These are phyloP conservation scores for Hyphantria cunea DNA, from an alignment of 1,140 invertebrate genomes.

Conservation along the genomic window DNA sequence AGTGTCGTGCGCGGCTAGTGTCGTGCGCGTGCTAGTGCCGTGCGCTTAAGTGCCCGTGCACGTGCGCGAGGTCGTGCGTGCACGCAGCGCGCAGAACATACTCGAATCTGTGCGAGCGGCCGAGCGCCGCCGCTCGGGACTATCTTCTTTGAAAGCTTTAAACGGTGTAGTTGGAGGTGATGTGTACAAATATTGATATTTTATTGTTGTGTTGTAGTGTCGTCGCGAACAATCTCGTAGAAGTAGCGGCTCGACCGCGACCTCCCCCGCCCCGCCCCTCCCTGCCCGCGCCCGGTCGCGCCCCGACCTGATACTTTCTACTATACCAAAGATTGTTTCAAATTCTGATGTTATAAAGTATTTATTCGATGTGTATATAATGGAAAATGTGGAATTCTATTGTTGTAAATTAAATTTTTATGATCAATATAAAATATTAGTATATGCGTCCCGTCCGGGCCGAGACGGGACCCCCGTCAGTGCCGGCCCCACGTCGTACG, in stretches of 20 bases:
- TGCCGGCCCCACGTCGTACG: not conserved
- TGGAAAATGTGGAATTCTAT: conserved; percentile 29
- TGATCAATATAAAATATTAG: conserved; percentile 26
- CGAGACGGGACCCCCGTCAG: not conserved
- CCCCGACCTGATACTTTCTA: conserved; percentile 17
- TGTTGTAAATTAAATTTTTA: conserved; percentile 25
- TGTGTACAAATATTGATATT: conserved; percentile 54
- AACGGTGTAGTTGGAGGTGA: conserved; percentile 56
- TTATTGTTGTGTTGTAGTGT: conserved; percentile 30
- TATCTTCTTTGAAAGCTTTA: conserved; percentile 74
- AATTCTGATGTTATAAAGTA: conserved; percentile 32
- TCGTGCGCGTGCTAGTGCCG: too few relatives aligned
- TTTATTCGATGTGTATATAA: conserved; percentile 30
- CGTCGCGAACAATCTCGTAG: not conserved
- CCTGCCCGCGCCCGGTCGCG: not conserved
- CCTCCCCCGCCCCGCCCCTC: not conserved
- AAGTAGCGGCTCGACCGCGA: conserved; percentile 3
- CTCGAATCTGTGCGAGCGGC: conserved; percentile 6
- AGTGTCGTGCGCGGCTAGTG: too few relatives aligned
- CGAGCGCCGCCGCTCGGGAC: conserved; percentile 2
- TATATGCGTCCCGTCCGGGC: conserved; percentile 11
- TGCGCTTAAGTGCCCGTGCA: too few relatives aligned
- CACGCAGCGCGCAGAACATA: conserved; percentile 3
- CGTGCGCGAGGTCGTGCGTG: too few relatives aligned
- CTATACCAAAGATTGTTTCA: conserved; percentile 52